Conservation (phyloP, 2,113 vertebrate genomes). For the Circaetus gallicus region DNA sequence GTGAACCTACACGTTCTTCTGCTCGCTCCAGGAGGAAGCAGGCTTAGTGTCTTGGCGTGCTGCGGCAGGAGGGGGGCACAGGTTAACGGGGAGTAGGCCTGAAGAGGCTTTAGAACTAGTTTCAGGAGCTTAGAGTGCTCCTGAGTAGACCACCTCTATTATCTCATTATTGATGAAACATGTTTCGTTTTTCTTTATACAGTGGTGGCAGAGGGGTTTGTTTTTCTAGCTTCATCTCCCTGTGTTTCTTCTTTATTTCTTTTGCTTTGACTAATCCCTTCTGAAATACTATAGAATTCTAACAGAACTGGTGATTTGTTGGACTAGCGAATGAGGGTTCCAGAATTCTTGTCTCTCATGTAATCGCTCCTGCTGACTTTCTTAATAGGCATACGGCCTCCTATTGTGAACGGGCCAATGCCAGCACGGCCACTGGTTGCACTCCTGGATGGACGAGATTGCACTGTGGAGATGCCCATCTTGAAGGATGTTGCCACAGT, state of each 20-base stretch:
- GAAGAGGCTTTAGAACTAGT: not conserved
- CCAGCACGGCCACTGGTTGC: constrained; percentile 88
- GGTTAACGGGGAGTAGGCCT: not conserved
- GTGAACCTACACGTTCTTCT: fast-evolving
- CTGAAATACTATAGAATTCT: not conserved
- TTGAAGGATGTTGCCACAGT: constrained; percentile 91
- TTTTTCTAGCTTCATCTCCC: not conserved
- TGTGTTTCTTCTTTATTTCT: not conserved
- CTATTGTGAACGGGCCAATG: constrained; percentile 89
- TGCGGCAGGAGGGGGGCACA: not conserved
- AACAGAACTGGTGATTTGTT: not conserved
- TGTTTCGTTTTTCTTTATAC: not conserved
- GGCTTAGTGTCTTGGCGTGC: fast-evolving
- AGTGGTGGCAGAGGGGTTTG: not conserved
- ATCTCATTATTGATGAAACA: not conserved
- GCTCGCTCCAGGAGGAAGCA: not conserved
- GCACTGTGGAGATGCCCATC: constrained; percentile 92
- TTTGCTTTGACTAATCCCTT: constrained; percentile 57
- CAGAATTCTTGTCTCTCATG: not conserved
- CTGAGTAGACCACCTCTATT: not conserved
- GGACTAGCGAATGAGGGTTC: not conserved
- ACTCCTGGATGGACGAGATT: constrained; percentile 87
- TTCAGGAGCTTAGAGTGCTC: not conserved
- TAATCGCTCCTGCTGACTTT: not conserved
- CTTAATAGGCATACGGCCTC: constrained; percentile 84